Evolutionary conservation across 2,888 invertebrate species (phyloP), one percentile per base, ranked within the genome.

Genomic region (Ochropacha duplaris): DNA sequence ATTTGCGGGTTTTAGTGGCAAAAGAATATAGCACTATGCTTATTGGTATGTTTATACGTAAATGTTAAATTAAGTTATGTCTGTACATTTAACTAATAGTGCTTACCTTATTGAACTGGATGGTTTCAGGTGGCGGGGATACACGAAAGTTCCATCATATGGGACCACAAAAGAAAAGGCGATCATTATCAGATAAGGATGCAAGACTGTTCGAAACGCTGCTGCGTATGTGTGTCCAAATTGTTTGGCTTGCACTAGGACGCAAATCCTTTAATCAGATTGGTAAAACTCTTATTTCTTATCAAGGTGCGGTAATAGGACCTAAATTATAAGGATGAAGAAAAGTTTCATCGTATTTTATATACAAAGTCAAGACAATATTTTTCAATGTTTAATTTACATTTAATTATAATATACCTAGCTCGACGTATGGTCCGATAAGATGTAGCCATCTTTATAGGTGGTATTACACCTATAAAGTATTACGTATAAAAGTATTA

Each of bases 231-330:
- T 87, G 94, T 54, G 93, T 94, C 50, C 93, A 94, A 72, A 94
- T 95, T 52, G 93, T 95, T 36, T 95, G 95, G 95, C 88, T 95
- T 63, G 94, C 95, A 22, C 79, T 95, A 49, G 93, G 94, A 56
- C 87, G 95, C 54, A 94, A 92, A 75, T 79, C 93, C 65, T 93
- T 94, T 68, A 87, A 91, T 71, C 86, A 94, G 69, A 95, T 95
- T 71, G 95, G 95, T 95, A 78, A 71, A 49, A 11, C 24, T 36
- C 49, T 22, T 22, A n/a, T 34, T 31, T 3, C 51, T 16, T 6
- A 49, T 49, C 26, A 0, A 12, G 24, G 14, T 50, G 50, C 9
- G 14, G n/a, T 22, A 6, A n/a, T 12, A 50, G 0, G 50, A 24
- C 11, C 22, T 22, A 24, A n/a, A n/a, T n/a, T n/a, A n/a, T n/a